phyloP scores from a whole-genome alignment of 2,888 invertebrate genomes.

The Scelioninae gen. 1 region DNA sequence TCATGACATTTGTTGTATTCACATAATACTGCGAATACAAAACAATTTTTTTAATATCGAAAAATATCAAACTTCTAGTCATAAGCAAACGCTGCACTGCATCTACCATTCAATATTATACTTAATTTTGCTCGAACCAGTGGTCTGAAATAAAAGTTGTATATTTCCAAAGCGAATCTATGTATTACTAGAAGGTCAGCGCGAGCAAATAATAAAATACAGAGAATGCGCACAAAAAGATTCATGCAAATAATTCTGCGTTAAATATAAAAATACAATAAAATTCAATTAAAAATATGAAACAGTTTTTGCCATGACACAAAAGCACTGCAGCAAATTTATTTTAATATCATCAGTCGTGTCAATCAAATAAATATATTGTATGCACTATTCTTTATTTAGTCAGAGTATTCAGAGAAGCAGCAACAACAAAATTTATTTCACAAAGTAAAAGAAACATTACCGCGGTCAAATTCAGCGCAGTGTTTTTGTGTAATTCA shows the following conservation, averaged over 20 bases:
- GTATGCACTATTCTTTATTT: not conserved
- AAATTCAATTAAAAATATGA: constrained; percentile 1
- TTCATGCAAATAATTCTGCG: constrained; percentile 8
- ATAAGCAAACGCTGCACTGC: constrained; percentile 3
- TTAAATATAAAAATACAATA: constrained; percentile 13
- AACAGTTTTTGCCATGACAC: not conserved
- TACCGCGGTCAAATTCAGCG: not conserved
- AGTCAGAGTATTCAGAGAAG: not conserved
- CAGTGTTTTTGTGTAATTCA: not conserved
- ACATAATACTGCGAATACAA: not conserved
- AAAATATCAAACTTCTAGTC: constrained; percentile 31
- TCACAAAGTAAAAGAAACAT: not conserved
- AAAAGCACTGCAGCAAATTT: not conserved
- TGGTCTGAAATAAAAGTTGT: constrained; percentile 45
- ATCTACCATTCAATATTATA: constrained; percentile 17
- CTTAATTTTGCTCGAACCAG: constrained; percentile 33
- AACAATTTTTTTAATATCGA: constrained; percentile 30
- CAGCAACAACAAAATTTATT: not conserved
- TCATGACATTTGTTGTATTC: not conserved
- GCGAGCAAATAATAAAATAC: constrained; percentile 24
- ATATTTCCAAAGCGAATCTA: constrained; percentile 33
- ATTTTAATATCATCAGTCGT: not conserved
- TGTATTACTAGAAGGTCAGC: constrained; percentile 20
- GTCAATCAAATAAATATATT: not conserved
- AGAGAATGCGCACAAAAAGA: constrained; percentile 19